Evolutionary conservation across 2,797 vertebrate species (phyloP).

Genomic region (Acanthiza pusilla): DNA sequence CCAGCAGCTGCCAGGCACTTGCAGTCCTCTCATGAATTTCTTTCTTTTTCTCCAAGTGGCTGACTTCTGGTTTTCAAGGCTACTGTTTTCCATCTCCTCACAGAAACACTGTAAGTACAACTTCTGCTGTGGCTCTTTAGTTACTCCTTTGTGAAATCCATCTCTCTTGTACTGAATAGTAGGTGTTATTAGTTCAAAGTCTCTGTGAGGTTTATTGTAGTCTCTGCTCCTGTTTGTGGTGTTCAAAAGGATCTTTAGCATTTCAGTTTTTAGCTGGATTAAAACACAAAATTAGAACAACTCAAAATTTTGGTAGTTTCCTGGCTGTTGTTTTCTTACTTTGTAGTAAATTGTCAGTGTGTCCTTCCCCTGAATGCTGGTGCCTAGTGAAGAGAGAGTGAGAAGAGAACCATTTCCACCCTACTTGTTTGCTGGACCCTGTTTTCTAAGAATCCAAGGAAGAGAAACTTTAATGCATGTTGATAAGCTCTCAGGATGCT

Average conservation of each 20-base stretch:
- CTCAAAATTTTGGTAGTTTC: background rate
- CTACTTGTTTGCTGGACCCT: background rate
- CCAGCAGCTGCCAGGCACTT: background rate
- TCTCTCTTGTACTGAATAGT: background rate
- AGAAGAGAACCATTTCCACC: background rate
- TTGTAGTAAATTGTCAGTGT: background rate
- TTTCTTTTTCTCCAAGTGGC: background rate
- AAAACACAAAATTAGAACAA: background rate
- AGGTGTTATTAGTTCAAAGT: background rate
- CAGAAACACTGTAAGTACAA: slow-evolving; percentile 46
- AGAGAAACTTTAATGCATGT: background rate
- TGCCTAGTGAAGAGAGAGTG: background rate
- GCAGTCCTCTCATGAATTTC: background rate
- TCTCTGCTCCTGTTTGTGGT: background rate
- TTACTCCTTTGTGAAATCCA: background rate
- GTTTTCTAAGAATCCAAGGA: background rate
- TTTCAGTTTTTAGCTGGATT: background rate
- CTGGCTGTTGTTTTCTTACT: background rate
- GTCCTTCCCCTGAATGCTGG: background rate
- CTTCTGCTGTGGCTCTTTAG: background rate
- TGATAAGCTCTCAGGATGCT: background rate
- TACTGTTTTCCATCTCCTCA: background rate
- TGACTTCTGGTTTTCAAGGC: background rate
- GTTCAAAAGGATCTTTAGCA: background rate
- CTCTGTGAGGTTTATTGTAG: background rate